These are phyloP conservation scores for Maniola jurtina DNA, from an alignment of 1,140 invertebrate genomes.

Conservation along the genomic window DNA sequence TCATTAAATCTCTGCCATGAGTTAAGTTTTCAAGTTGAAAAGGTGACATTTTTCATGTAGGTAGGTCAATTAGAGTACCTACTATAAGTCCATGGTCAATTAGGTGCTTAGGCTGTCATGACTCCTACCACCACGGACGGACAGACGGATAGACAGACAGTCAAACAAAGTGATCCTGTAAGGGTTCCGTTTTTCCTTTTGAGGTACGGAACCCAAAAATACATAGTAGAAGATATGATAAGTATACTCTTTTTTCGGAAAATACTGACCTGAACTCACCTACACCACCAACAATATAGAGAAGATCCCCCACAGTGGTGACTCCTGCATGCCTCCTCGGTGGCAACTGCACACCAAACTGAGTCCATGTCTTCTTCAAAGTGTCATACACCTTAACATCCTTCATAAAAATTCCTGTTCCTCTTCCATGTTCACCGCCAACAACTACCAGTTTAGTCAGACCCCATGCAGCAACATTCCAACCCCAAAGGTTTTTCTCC, in stretches of 20 bases:
- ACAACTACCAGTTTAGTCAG: conserved; percentile 54
- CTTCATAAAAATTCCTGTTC: conserved; percentile 55
- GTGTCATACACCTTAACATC: conserved; percentile 65
- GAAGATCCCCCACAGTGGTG: conserved; percentile 47
- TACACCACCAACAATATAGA: conserved; percentile 64
- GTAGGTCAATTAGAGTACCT: too few species aligned
- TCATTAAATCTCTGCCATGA: neutral
- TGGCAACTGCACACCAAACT: conserved; percentile 58
- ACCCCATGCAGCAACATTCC: conserved; percentile 55
- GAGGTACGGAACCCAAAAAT: too few species aligned
- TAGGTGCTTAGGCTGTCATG: too few species aligned
- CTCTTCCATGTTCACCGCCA: conserved; percentile 61
- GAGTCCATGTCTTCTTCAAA: conserved; percentile 54
- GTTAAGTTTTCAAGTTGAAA: too few species aligned
- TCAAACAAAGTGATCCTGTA: too few species aligned
- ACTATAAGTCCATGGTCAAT: too few species aligned
- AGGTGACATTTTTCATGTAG: too few species aligned
- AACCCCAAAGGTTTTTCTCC: conserved; percentile 66
- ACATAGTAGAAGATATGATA: too few species aligned
- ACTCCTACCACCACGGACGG: too few species aligned
- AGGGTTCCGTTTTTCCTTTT: too few species aligned
- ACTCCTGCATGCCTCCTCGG: conserved; percentile 56
- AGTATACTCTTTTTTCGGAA: neutral
- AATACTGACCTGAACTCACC: conserved; percentile 62
- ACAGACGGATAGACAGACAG: too few species aligned